Base-by-base conservation (phyloP, 2,113 vertebrate species). In the Meriones unguiculatus region DNA sequence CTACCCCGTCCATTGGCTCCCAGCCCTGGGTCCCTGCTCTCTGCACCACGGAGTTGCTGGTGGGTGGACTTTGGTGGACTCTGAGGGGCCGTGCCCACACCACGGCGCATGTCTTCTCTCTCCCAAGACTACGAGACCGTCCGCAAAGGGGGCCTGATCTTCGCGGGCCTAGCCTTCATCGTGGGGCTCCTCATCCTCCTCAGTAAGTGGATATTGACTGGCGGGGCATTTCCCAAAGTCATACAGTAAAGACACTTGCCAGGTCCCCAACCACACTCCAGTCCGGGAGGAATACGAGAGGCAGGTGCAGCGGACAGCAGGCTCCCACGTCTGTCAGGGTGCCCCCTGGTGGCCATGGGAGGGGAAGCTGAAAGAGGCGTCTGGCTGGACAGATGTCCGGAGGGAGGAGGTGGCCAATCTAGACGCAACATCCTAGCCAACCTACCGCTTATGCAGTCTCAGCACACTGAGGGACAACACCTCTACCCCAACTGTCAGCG, bases 101-200 rank as follows among this genome's bases (percentile, higher is more conserved):
- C 6, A 1, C 57, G 13, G 35, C 30, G n/a, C 70, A 30, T 7
- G 77, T 12, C n/a, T 88, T 88, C 82, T 96, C 38, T 64, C 87
- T 59, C 62, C 84, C 41, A 28, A 98, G 99, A 99, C 96, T 99
- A 99, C 20, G 98, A 99, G 80, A 97, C 98, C 18, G 87, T 99
- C 95, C 98, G 99, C 82, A 98, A 98, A 0, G 99, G 99, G 73
- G 99, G 99, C 25, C 98, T 99, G 90, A 99, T 99, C 97, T 99
- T 99, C 2, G 99, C 99, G 0, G 97, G 98, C 1, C 98, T 99
- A 93, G 98, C 99, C 41, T 99, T 99, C 94, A 72, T 99, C 4
- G 11, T 99, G 24, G 99, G 99, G 28, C 98, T 99, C 32, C 96
- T 98, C 91, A 98, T 99, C 90, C 98, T 99, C 87, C 98, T 99